These are phyloP conservation scores for Acanthurus tractus DNA, from an alignment of 2,797 vertebrate genomes.

Conservation along the genomic window DNA sequence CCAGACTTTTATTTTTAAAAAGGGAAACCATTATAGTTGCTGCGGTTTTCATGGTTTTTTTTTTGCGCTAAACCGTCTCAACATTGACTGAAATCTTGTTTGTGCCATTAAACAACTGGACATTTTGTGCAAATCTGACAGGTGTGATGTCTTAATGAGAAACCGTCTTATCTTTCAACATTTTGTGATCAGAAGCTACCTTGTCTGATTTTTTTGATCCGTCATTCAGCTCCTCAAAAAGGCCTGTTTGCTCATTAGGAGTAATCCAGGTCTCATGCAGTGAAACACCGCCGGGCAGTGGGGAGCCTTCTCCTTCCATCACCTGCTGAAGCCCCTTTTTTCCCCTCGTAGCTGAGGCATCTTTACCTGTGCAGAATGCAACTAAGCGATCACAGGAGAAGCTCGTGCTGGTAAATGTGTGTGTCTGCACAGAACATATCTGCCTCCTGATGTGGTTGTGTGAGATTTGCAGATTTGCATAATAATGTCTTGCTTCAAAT, in stretches of 20 bases:
- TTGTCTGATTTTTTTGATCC: conserved; percentile 5
- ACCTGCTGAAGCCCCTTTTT: conserved; percentile 23
- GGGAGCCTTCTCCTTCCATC: conserved; percentile 10
- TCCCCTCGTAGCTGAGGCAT: not conserved
- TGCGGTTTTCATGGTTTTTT: not conserved
- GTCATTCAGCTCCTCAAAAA: not conserved
- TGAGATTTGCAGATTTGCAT: conserved; percentile 54
- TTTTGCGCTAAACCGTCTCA: not conserved
- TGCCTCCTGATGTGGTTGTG: conserved; percentile 6
- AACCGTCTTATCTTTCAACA: not conserved
- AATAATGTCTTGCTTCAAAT: conserved; percentile 40
- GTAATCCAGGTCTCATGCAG: not conserved
- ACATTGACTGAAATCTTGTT: too few relatives aligned
- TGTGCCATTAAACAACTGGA: too few relatives aligned
- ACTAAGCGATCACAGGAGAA: not conserved
- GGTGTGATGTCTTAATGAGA: conserved; percentile 7
- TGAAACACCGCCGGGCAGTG: conserved; percentile 1
- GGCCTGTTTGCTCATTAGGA: conserved; percentile 32
- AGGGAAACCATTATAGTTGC: not conserved
- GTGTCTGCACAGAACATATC: conserved; percentile 16
- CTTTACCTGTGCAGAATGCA: conserved; percentile 7
- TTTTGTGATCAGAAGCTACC: conserved; percentile 20
- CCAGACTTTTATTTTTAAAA: too few relatives aligned
- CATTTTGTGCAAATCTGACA: too few relatives aligned
- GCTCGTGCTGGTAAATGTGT: not conserved